A percentile compares a stretch with the other conserved stretches of the same genome.
These are phyloP conservation scores for Gnatocerus cornutus DNA, from an alignment of 2,888 invertebrate species.

Conservation along the genomic window DNA sequence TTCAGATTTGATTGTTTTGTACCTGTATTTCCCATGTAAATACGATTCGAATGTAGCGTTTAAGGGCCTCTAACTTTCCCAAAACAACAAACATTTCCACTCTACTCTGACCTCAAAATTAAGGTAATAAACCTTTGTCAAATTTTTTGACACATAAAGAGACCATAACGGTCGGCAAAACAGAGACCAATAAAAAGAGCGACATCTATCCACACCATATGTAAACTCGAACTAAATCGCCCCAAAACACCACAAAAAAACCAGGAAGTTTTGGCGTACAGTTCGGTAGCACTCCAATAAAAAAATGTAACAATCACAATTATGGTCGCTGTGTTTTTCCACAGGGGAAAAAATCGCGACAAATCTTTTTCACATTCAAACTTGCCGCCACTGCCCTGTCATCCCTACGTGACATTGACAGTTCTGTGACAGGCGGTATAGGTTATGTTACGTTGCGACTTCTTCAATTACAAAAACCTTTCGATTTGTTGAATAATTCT, in stretches of 20 bases:
- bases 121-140: conserved; percentile 52
- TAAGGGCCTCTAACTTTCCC: conserved; percentile 47
- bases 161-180: conserved; percentile 1
- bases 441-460: conserved; percentile 22
- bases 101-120: conserved; percentile 62
- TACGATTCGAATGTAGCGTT: conserved; percentile 45
- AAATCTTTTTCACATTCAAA: background rate
- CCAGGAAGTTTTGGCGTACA: too few relatives aligned
- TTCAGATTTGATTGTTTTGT: conserved; percentile 60
- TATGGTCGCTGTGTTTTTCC: too few relatives aligned
- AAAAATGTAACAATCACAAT: too few relatives aligned
- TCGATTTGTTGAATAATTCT: background rate
- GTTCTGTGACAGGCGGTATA: conserved; percentile 16
- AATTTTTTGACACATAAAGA: conserved; percentile 37
- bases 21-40: conserved; percentile 69
- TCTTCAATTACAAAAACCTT: background rate
- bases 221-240: too few relatives aligned
- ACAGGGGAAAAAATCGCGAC: too few relatives aligned
- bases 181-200: background rate
- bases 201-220: too few relatives aligned
- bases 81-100: conserved; percentile 60
- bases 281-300: too few relatives aligned
- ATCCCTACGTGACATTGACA: conserved; percentile 8
- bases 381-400: background rate
- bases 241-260: too few relatives aligned